Conservation (phyloP, 2,888 invertebrate species). For the Anticlea derivata region DNA sequence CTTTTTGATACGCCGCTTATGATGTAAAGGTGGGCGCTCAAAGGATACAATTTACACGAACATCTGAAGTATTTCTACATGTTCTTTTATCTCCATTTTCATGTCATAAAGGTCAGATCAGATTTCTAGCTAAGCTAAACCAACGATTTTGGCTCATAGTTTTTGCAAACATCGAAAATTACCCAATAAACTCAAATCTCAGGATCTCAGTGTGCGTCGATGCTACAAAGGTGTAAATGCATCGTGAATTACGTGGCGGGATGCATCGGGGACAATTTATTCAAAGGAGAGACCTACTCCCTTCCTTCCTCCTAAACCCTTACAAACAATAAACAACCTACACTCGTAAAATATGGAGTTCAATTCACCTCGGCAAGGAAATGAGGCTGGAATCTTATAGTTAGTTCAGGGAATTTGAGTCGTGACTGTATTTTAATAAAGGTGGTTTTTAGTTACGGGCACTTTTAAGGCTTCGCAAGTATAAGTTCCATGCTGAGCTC, state of each 20-base stretch:
- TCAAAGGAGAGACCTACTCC: slow-evolving; percentile 52
- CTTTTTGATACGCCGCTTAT: slow-evolving; percentile 77
- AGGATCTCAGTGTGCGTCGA: slow-evolving; percentile 45
- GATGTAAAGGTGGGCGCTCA: slow-evolving; percentile 39
- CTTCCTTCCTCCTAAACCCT: slow-evolving; percentile 41
- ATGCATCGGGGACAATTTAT: slow-evolving; percentile 76
- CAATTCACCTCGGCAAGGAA: slow-evolving; percentile 6
- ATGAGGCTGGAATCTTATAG: slow-evolving; percentile 8
- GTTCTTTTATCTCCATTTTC: too few species aligned
- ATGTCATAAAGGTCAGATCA: too few species aligned
- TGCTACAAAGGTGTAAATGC: slow-evolving; percentile 67
- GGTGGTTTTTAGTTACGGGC: slow-evolving; percentile 22
- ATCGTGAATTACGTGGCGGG: slow-evolving; percentile 68
- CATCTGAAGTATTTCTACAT: too few species aligned
- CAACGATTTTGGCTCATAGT: too few species aligned
- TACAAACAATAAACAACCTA: slow-evolving; percentile 37
- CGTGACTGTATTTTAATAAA: slow-evolving; percentile 6
- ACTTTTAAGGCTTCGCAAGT: slow-evolving; percentile 25
- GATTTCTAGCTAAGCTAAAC: too few species aligned
- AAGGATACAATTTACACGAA: background rate
- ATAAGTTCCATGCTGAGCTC: slow-evolving; percentile 43
- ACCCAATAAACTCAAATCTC: background rate
- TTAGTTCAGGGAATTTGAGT: slow-evolving; percentile 5
- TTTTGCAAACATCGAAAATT: background rate
- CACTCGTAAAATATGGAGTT: background rate